Conservation (phyloP, 2,888 invertebrate genomes). For the Prosapia bicincta region DNA sequence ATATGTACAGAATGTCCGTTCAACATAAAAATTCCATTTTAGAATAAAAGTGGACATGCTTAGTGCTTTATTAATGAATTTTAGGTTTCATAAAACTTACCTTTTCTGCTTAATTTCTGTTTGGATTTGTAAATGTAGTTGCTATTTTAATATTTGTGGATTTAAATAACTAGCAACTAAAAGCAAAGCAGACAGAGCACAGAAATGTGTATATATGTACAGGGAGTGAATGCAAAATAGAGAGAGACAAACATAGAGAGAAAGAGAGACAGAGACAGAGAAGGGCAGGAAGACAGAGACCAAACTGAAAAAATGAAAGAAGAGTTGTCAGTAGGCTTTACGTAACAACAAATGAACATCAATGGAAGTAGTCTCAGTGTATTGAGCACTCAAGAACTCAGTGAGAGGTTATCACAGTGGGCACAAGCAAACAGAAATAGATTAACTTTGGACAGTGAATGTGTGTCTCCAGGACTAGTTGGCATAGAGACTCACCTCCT, state of each 20-base stretch:
- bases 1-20: no score
- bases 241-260: conserved; percentile 22
- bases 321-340: not conserved
- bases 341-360: not conserved
- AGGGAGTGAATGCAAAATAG: conserved; percentile 17
- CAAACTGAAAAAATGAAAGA: not conserved
- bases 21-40: no score
- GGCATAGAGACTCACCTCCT: conserved; percentile 33
- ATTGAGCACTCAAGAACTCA: not conserved
- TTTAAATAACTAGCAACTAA: not conserved
- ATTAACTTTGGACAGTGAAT: not conserved
- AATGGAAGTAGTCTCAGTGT: not conserved
- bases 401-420: not conserved
- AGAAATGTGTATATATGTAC: not conserved
- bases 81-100: not conserved
- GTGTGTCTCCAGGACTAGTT: not conserved
- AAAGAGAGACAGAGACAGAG: conserved; percentile 23
- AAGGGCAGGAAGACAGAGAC: conserved; percentile 24
- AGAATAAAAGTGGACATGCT: not conserved
- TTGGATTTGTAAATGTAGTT: not conserved
- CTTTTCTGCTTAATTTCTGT: not conserved
- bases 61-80: not conserved
- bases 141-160: not conserved
- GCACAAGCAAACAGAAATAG: not conserved
- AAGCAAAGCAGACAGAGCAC: not conserved